Evolutionary conservation across 2,888 invertebrate species (phyloP).

Genomic region (Ormyrus labotus): DNA sequence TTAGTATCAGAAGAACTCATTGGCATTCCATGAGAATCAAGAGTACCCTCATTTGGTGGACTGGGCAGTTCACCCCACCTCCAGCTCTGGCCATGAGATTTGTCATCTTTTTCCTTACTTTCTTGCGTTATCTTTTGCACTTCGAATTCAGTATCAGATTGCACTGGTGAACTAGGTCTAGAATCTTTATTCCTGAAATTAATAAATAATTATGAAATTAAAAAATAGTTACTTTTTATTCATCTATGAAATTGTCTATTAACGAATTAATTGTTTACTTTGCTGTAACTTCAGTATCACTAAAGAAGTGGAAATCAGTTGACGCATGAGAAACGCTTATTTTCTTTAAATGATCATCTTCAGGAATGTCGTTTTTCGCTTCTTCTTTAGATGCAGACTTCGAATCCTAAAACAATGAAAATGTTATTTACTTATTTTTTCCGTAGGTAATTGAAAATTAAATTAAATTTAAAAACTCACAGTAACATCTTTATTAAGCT

Average conservation of each 20-base stretch:
- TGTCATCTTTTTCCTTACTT: conserved; percentile 72
- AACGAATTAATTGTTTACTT: conserved; percentile 68
- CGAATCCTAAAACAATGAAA: conserved; percentile 27
- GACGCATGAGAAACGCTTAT: conserved; percentile 43
- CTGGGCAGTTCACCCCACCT: conserved; percentile 92
- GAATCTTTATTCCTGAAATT: conserved; percentile 77
- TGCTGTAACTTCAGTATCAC: conserved; percentile 93
- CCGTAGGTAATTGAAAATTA: background rate
- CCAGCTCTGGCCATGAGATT: conserved; percentile 83
- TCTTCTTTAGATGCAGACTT: conserved; percentile 16
- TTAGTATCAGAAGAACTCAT: conserved; percentile 61
- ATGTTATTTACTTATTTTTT: background rate
- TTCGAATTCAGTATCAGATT: conserved; percentile 97
- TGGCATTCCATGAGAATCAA: conserved; percentile 64
- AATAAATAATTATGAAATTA: too few species aligned
- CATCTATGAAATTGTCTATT: conserved; percentile 28
- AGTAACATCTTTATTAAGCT: background rate
- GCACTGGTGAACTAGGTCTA: conserved; percentile 89
- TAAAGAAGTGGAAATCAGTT: conserved; percentile 91
- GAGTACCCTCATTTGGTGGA: conserved; percentile 71
- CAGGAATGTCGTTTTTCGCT: conserved; percentile 23
- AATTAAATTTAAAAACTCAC: conserved; percentile 60
- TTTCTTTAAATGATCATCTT: conserved; percentile 31
- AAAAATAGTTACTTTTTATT: too few species aligned
- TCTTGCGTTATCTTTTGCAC: conserved; percentile 78